Evolutionary conservation across 2,797 vertebrate species (phyloP).

Genomic region (Anas acuta): DNA sequence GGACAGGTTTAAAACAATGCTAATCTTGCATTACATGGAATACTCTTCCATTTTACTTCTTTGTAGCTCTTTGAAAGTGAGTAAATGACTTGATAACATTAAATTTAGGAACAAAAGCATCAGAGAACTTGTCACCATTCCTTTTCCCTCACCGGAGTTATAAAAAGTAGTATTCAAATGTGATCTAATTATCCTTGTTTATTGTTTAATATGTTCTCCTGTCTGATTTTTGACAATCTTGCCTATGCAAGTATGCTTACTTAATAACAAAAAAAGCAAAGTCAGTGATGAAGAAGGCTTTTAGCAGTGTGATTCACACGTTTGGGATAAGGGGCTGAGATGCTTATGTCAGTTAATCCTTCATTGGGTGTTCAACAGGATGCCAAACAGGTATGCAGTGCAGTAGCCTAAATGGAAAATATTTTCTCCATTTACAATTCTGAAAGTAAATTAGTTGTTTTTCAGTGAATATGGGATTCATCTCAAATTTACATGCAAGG

Average conservation of each 20-base stretch:
- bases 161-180: neutral
- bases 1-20: neutral
- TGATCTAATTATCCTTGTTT: neutral
- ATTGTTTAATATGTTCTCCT: conserved; percentile 2
- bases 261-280: neutral
- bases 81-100: neutral
- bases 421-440: conserved; percentile 11
- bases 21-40: neutral
- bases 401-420: conserved; percentile 8
- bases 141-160: neutral
- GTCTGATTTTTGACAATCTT: neutral
- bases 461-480: neutral
- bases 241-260: neutral
- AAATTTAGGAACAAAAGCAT: neutral
- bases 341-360: neutral
- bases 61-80: neutral
- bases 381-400: neutral
- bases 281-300: neutral
- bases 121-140: neutral
- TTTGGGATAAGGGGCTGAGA: neutral
- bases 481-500: neutral
- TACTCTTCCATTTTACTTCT: conserved; percentile 10
- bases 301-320: neutral
- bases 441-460: conserved; percentile 40
- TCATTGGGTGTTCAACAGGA: neutral